Conservation (phyloP, 2,797 vertebrate genomes). For the Alauda arvensis region DNA sequence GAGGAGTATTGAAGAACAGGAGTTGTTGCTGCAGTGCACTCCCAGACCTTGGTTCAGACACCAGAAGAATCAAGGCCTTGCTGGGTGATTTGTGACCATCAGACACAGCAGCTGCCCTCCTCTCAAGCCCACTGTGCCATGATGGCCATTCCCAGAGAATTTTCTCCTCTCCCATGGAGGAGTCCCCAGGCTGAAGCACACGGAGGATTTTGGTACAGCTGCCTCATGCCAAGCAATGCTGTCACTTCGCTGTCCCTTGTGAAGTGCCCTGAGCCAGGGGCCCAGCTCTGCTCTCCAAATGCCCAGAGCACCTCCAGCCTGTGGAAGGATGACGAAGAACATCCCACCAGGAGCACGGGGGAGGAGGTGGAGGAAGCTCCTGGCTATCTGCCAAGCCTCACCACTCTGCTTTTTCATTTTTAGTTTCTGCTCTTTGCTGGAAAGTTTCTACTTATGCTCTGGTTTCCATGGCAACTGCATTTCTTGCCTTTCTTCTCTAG, state of each 20-base stretch:
- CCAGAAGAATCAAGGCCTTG: background rate
- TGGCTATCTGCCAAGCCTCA: conserved; percentile 3
- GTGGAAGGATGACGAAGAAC: background rate
- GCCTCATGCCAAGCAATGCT: background rate
- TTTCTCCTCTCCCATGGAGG: background rate
- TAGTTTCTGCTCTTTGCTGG: conserved; percentile 38
- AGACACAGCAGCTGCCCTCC: background rate
- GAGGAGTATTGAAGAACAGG: background rate
- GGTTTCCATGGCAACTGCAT: conserved; percentile 69
- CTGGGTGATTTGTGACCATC: background rate
- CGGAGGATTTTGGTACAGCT: background rate
- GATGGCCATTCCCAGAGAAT: background rate
- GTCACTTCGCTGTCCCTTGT: background rate
- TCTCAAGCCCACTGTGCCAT: background rate
- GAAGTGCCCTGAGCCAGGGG: background rate
- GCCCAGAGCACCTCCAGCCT: background rate
- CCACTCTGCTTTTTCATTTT: conserved; percentile 33
- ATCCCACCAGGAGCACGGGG: background rate
- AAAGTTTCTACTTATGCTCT: conserved; percentile 69
- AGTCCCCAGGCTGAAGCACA: background rate
- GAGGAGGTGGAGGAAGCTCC: conserved; percentile 6
- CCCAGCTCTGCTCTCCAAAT: background rate
- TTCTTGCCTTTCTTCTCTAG: conserved; percentile 58
- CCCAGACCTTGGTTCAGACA: background rate
- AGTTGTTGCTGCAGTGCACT: background rate